Evolutionary conservation across 2,888 invertebrate species (phyloP).

Genomic region (Lasioglossum figueresi): DNA sequence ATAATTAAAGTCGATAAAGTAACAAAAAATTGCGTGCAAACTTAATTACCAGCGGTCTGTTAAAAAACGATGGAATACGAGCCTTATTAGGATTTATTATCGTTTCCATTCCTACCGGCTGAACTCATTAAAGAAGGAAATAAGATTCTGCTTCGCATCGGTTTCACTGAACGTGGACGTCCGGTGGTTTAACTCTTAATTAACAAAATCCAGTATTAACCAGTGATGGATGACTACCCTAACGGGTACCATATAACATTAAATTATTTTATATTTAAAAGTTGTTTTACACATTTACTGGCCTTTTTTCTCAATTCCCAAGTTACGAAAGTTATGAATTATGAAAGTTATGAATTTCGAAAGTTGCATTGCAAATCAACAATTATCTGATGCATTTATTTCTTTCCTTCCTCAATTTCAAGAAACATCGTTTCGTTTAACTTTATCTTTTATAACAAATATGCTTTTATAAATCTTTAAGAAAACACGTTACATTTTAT

Average conservation of each 20-base stretch:
- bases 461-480: not conserved
- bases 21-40: not conserved
- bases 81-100: constrained; percentile 6
- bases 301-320: not conserved
- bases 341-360: no score
- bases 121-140: not conserved
- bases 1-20: not conserved
- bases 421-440: no score
- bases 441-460: not conserved
- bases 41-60: not conserved
- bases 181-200: not conserved
- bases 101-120: not conserved
- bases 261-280: not conserved
- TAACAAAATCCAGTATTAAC: not conserved
- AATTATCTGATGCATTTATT: not conserved
- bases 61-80: not conserved
- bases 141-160: not conserved
- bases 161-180: not conserved
- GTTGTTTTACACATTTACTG: not conserved
- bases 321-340: no score
- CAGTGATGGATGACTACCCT: not conserved
- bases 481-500: not conserved
- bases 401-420: not conserved
- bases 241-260: not conserved
- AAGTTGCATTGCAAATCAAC: not conserved